phyloP scores from a whole-genome alignment of 2,888 invertebrate genomes.

The Endotricha flammealis region DNA sequence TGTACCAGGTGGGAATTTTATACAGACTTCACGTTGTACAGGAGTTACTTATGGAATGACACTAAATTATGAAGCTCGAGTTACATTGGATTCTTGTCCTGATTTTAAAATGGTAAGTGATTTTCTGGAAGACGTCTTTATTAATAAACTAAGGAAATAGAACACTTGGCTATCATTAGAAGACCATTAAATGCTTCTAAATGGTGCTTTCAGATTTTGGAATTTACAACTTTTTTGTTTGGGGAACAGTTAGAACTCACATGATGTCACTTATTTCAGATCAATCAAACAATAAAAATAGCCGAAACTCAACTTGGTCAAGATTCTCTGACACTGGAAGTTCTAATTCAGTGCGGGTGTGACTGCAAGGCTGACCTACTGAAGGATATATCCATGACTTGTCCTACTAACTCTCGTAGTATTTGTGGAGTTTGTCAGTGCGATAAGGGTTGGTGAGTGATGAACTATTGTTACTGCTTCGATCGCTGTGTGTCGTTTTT shows the following conservation, averaged over 20 bases:
- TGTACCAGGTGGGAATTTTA: conserved; percentile 57
- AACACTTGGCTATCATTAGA: too few species aligned
- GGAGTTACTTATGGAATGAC: conserved; percentile 80
- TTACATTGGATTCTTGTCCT: conserved; percentile 78
- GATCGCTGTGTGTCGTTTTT: too few species aligned
- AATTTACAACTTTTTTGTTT: too few species aligned
- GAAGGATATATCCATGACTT: conserved; percentile 45
- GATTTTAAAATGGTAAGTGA: conserved; percentile 63
- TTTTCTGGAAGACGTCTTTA: not conserved
- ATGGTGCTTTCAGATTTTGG: too few species aligned
- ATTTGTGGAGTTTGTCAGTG: conserved; percentile 83
- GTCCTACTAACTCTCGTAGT: conserved; percentile 74
- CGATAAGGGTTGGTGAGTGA: conserved; percentile 78
- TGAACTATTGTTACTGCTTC: conserved; percentile 6
- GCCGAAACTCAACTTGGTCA: conserved; percentile 88
- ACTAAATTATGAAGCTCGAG: conserved; percentile 80
- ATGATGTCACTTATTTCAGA: conserved; percentile 44
- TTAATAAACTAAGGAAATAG: not conserved
- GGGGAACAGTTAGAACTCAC: too few species aligned
- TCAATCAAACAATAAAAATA: conserved; percentile 76
- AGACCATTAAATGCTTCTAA: too few species aligned
- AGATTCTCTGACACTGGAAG: conserved; percentile 81
- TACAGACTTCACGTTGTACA: conserved; percentile 77
- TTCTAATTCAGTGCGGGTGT: conserved; percentile 87
- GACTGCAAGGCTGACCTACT: conserved; percentile 70